phyloP scores from a whole-genome alignment of 2,888 invertebrate species.

The Hedychridium roseum region DNA sequence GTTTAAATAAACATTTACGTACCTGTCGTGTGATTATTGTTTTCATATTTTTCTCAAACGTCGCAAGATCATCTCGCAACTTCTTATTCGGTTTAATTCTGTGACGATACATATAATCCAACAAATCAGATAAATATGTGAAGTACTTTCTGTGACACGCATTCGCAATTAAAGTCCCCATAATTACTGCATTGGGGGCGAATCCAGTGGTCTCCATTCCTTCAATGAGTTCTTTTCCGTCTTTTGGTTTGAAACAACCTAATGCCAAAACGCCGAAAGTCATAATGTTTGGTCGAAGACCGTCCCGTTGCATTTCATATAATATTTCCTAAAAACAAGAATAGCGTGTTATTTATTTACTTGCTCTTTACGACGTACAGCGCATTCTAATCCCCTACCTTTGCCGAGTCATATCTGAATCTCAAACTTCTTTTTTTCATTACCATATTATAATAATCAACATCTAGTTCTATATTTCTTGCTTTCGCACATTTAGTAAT shows the following conservation, averaged over 20 bases:
- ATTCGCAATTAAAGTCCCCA: conserved; percentile 76
- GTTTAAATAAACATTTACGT: no score
- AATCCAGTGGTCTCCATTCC: conserved; percentile 76
- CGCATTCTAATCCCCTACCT: conserved; percentile 65
- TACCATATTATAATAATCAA: conserved; percentile 85
- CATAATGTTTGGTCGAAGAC: conserved; percentile 75
- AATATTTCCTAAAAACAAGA: conserved; percentile 63
- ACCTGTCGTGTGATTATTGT: no score
- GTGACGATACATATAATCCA: conserved; percentile 72
- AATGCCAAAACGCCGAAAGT: conserved; percentile 89
- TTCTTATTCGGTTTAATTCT: conserved; percentile 70
- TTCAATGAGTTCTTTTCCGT: conserved; percentile 72
- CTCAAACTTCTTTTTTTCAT: conserved; percentile 82
- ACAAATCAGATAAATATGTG: conserved; percentile 73
- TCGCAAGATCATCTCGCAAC: conserved; percentile 69
- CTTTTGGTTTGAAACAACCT: conserved; percentile 73
- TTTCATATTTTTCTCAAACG: conserved; percentile 58
- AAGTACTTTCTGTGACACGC: conserved; percentile 72
- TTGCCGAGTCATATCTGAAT: conserved; percentile 74
- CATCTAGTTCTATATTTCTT: conserved; percentile 73
- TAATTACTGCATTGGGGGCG: conserved; percentile 76
- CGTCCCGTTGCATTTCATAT: conserved; percentile 62
- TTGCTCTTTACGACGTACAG: not conserved
- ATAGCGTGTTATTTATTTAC: conserved; percentile 2
- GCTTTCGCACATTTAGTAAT: conserved; percentile 72